Evolutionary conservation across 2,888 invertebrate genomes (phyloP).

Genomic region (Nomada flava): DNA sequence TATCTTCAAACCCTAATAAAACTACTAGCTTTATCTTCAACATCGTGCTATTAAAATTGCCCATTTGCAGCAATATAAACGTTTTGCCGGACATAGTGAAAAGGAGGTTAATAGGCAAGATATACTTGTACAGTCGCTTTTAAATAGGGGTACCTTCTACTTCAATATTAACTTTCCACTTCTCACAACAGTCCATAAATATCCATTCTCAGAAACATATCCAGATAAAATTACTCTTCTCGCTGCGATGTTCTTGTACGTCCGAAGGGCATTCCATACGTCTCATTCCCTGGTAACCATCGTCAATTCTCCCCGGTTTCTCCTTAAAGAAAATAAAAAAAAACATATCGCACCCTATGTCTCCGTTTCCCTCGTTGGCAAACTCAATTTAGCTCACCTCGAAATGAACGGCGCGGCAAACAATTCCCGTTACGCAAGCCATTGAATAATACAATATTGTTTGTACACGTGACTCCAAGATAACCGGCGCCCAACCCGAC

Average conservation of each 20-base stretch:
- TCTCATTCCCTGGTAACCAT: too few species aligned
- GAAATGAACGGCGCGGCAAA: conserved; percentile 3
- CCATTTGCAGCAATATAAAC: too few species aligned
- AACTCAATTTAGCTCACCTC: neutral
- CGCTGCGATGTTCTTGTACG: neutral
- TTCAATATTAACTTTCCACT: conserved; percentile 2
- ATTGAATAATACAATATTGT: conserved; percentile 53
- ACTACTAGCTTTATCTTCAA: too few species aligned
- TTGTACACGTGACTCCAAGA: conserved; percentile 38
- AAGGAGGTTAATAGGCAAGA: too few species aligned
- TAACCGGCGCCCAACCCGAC: conserved; percentile 18
- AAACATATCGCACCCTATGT: neutral
- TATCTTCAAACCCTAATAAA: too few species aligned
- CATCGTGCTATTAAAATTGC: too few species aligned
- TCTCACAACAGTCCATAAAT: neutral
- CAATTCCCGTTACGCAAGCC: conserved; percentile 9
- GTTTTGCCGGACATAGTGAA: too few species aligned
- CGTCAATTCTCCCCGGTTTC: neutral
- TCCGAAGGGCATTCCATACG: neutral
- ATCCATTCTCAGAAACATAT: neutral
- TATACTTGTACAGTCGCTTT: too few species aligned
- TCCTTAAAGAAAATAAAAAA: neutral
- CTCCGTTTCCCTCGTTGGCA: neutral
- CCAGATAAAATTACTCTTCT: neutral
- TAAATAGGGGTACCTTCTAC: neutral